These are phyloP conservation scores for Suricata suricatta DNA, from an alignment of 2,113 vertebrate species.

Conservation along the genomic window DNA sequence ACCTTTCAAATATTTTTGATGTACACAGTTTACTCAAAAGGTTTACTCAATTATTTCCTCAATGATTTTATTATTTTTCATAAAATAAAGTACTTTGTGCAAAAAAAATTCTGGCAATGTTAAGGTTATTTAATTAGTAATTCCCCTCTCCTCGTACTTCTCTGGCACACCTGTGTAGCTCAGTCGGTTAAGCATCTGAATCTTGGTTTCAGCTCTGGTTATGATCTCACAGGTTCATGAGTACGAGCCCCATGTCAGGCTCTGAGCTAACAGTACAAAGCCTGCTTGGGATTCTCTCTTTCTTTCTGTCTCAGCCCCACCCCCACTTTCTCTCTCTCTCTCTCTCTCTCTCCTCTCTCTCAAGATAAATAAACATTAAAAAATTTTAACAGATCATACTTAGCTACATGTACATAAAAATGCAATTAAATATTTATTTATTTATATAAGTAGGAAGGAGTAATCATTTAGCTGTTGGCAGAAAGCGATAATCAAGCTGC, in stretches of 20 bases:
- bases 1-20: neutral
- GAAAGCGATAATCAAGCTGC: neutral
- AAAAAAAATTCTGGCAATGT: neutral
- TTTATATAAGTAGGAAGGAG: neutral
- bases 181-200: too few species aligned
- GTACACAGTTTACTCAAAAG: neutral
- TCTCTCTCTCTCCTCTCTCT: too few species aligned
- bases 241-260: too few species aligned
- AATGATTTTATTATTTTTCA: neutral
- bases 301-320: too few species aligned
- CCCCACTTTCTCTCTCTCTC: too few species aligned
- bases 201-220: too few species aligned
- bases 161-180: too few species aligned
- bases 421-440: neutral
- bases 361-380: too few species aligned
- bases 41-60: neutral
- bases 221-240: too few species aligned
- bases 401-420: neutral
- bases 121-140: neutral
- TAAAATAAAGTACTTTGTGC: neutral
- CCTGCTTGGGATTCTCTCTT: too few species aligned
- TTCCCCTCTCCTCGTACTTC: neutral
- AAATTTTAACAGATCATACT: neutral
- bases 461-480: neutral
- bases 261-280: too few species aligned